These are phyloP conservation scores for Lampropteryx suffumata DNA, from an alignment of 2,888 invertebrate species.

Conservation along the genomic window DNA sequence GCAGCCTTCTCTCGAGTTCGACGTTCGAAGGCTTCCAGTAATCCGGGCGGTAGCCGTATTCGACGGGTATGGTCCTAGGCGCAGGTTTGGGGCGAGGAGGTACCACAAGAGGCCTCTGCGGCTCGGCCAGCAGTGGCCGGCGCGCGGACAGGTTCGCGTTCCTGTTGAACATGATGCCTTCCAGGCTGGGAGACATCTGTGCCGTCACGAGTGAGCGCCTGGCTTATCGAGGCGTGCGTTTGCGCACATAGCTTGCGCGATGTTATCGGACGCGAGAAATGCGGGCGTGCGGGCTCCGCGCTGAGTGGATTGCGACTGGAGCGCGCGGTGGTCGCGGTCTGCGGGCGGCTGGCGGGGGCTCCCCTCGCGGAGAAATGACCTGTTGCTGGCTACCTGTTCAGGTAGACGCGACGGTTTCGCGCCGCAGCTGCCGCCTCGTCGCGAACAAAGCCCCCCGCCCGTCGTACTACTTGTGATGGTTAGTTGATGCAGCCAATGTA, in stretches of 20 bases:
- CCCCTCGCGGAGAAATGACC: slow-evolving; percentile 76
- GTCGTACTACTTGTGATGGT: too few relatives aligned
- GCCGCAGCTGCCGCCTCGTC: slow-evolving; percentile 65
- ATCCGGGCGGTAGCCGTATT: slow-evolving; percentile 63
- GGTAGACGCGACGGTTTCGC: slow-evolving; percentile 66
- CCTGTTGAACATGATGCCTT: slow-evolving; percentile 80
- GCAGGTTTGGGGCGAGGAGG: slow-evolving; percentile 69
- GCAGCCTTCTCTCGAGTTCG: slow-evolving; percentile 72
- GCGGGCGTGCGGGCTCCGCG: slow-evolving; percentile 41
- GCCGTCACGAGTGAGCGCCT: slow-evolving; percentile 65
- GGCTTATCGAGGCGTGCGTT: slow-evolving; percentile 63
- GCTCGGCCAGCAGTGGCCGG: slow-evolving; percentile 76
- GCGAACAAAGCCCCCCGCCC: slow-evolving; percentile 58
- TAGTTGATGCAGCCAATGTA: too few relatives aligned
- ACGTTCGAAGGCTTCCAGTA: slow-evolving; percentile 79
- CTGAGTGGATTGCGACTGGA: slow-evolving; percentile 59
- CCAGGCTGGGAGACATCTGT: slow-evolving; percentile 79
- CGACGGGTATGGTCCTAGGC: slow-evolving; percentile 56
- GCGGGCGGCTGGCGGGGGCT: slow-evolving; percentile 28
- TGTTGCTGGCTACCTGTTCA: slow-evolving; percentile 80
- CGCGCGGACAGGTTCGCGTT: slow-evolving; percentile 76
- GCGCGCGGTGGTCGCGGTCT: slow-evolving; percentile 8
- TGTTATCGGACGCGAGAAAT: slow-evolving; percentile 39
- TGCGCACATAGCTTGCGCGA: slow-evolving; percentile 73
- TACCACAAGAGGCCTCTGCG: slow-evolving; percentile 72